Evolutionary conservation across 2,797 vertebrate species (phyloP).

Genomic region (Ctenosaura bakeri): DNA sequence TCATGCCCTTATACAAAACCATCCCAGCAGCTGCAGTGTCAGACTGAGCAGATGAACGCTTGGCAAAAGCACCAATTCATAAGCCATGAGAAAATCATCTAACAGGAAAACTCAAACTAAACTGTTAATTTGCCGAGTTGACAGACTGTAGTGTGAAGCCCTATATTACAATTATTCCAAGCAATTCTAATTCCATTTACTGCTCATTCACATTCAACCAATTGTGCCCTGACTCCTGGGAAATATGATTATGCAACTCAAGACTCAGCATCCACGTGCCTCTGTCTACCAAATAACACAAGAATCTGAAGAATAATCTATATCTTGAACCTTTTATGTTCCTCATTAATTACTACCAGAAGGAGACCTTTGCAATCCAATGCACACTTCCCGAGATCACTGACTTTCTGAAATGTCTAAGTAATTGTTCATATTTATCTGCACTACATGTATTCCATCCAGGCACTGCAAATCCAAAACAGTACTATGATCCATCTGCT

Average conservation of each 20-base stretch:
- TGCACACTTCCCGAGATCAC: background rate
- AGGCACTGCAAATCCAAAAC: conserved; percentile 19
- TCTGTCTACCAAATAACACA: background rate
- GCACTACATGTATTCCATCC: background rate
- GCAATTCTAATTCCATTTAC: background rate
- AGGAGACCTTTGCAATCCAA: background rate
- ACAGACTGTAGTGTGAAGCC: background rate
- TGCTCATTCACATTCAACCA: background rate
- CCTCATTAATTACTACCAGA: background rate
- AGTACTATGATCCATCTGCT: conserved; percentile 18
- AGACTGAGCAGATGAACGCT: conserved; percentile 12
- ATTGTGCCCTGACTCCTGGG: background rate
- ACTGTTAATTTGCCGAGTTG: background rate
- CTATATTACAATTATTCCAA: background rate
- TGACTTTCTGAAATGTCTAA: background rate
- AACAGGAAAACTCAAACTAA: background rate
- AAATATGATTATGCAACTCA: background rate
- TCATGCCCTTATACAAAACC: background rate
- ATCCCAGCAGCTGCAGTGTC: background rate
- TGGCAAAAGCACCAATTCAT: background rate
- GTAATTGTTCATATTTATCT: background rate
- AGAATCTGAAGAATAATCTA: background rate
- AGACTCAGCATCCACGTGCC: background rate
- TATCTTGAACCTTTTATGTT: background rate
- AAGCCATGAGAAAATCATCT: background rate